These are phyloP conservation scores for Parotocinclus haroldoi DNA, from an alignment of 2,797 vertebrate genomes.

Conservation along the genomic window DNA sequence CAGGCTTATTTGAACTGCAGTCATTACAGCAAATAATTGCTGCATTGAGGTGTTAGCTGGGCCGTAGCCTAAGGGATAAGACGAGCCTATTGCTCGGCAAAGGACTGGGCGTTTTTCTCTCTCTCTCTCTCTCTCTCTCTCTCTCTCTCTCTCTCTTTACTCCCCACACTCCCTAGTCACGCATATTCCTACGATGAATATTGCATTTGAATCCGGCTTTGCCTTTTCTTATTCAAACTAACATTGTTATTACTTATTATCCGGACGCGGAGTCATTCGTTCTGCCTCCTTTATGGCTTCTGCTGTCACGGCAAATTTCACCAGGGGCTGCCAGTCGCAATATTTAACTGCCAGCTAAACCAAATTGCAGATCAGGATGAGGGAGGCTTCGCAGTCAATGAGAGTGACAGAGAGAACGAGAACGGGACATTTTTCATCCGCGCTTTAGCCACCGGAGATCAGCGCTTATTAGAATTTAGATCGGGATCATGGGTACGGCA, in stretches of 20 bases:
- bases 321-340: constrained; percentile 82
- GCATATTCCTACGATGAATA: constrained; percentile 98
- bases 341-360: constrained; percentile 96
- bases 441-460: constrained; percentile 72
- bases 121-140: too few relatives aligned
- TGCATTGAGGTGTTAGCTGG: constrained; percentile 88
- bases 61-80: constrained; percentile 92
- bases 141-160: too few relatives aligned
- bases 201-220: constrained; percentile 92
- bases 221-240: constrained; percentile 94
- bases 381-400: constrained; percentile 69
- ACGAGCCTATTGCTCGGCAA: constrained; percentile 90
- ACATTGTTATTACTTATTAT: constrained; percentile 99
- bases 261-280: constrained; percentile 91
- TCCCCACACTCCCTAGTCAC: constrained; percentile 90
- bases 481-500: too few relatives aligned
- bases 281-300: constrained; percentile 87
- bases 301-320: constrained; percentile 87
- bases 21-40: constrained; percentile 99
- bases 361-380: constrained; percentile 83
- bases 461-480: constrained; percentile 11
- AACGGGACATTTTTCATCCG: constrained; percentile 75
- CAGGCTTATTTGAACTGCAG: constrained; percentile 96
- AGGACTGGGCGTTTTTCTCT: constrained; percentile 78
- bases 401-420: constrained; percentile 68